Conservation (phyloP, 2,797 vertebrate species). For the Scleropages formosus region DNA sequence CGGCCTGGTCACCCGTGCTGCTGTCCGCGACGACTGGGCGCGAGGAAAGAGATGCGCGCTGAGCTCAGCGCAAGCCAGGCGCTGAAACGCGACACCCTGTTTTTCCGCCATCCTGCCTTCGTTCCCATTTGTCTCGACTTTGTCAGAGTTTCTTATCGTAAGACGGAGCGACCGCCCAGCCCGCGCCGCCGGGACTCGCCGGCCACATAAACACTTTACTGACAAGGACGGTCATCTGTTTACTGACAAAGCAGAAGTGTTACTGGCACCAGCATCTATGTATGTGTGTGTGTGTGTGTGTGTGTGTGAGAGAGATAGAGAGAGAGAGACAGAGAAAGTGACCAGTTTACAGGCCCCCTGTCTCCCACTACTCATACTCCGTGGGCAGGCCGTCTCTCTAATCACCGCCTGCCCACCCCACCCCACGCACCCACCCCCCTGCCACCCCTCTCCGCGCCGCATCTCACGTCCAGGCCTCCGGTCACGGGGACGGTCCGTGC, state of each 20-base stretch:
- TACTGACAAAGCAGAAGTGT: constrained; percentile 78
- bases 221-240: constrained; percentile 79
- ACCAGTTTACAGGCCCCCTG: background rate
- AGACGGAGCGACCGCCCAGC: constrained; percentile 53
- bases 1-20: background rate
- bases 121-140: constrained; percentile 37
- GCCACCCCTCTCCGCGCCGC: background rate
- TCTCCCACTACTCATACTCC: constrained; percentile 21
- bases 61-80: background rate
- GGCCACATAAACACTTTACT: constrained; percentile 75
- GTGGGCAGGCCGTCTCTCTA: constrained; percentile 39
- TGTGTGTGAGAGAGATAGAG: constrained; percentile 1
- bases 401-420: constrained; percentile 22
- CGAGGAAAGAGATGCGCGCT: background rate
- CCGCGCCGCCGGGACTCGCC: constrained; percentile 56
- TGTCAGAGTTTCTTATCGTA: constrained; percentile 57
- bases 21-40: background rate
- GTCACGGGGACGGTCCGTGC: no score
- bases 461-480: no score
- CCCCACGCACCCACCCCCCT: background rate
- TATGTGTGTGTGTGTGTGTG: constrained; percentile 28
- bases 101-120: background rate
- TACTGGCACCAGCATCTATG: constrained; percentile 59
- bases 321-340: background rate
- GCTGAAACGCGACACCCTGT: background rate